These are phyloP conservation scores for Sceloporus undulatus DNA, from an alignment of 2,113 vertebrate species.

Conservation along the genomic window DNA sequence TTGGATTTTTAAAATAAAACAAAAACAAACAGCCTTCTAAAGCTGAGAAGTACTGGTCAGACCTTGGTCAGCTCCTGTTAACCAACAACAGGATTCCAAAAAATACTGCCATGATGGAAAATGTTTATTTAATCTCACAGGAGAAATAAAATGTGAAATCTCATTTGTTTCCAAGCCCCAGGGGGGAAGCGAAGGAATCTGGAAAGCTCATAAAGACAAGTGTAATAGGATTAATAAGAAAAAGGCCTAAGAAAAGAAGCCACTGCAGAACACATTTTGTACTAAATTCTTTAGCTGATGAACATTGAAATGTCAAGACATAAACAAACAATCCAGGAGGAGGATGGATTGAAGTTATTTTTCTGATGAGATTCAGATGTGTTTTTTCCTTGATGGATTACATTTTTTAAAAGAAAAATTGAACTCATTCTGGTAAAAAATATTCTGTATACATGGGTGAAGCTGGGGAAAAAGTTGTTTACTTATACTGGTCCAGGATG, in stretches of 20 bases:
- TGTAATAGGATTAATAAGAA: constrained; percentile 82
- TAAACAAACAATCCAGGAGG: constrained; percentile 60
- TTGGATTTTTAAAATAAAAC: neutral
- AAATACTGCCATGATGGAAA: constrained; percentile 70
- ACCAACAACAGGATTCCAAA: constrained; percentile 78
- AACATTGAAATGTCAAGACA: constrained; percentile 76
- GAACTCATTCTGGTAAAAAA: neutral
- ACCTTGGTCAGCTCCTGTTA: constrained; percentile 25
- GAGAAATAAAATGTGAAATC: constrained; percentile 81
- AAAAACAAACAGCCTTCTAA: constrained; percentile 13
- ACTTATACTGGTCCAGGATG: neutral
- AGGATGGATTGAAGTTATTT: constrained; percentile 39
- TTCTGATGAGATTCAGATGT: neutral
- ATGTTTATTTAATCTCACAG: constrained; percentile 83
- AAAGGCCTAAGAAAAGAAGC: constrained; percentile 74
- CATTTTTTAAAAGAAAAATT: neutral
- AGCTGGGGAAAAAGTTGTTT: constrained; percentile 23
- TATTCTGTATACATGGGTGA: neutral
- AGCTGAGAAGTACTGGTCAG: constrained; percentile 57
- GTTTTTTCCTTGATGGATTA: neutral
- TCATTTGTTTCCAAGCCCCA: constrained; percentile 79
- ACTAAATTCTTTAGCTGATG: constrained; percentile 76
- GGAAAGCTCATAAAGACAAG: constrained; percentile 82
- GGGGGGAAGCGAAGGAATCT: constrained; percentile 75
- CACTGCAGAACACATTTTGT: constrained; percentile 76